These are phyloP conservation scores for Clarias laeviceps DNA, from an alignment of 2,797 vertebrate genomes.

Conservation along the genomic window DNA sequence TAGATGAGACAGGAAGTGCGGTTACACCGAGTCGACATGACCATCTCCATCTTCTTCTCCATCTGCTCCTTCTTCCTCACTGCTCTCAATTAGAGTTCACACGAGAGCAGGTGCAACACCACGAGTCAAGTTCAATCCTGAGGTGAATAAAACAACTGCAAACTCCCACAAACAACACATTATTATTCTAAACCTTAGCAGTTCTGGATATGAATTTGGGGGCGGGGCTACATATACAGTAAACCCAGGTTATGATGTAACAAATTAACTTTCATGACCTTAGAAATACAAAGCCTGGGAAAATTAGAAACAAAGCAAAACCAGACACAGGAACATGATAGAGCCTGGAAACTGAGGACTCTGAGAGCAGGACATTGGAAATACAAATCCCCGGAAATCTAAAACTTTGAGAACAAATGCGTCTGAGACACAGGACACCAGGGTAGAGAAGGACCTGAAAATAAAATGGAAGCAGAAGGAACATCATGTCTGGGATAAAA, in stretches of 20 bases:
- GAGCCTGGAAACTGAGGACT: background rate
- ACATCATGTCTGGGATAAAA: background rate
- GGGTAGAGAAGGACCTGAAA: background rate
- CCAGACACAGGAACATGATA: background rate
- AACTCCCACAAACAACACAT: background rate
- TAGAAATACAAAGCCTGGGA: background rate
- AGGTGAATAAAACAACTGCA: background rate
- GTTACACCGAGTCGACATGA: constrained; percentile 15
- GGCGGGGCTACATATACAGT: background rate
- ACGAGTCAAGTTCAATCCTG: background rate
- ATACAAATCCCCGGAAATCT: background rate
- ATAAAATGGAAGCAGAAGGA: background rate
- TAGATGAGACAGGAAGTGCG: constrained; percentile 22
- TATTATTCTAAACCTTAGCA: background rate
- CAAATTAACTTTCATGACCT: background rate
- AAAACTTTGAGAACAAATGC: background rate
- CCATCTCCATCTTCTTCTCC: constrained; percentile 40
- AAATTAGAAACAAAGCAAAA: background rate
- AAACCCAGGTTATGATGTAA: background rate
- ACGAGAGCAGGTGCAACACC: constrained; percentile 4
- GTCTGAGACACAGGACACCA: background rate
- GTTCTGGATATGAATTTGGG: background rate
- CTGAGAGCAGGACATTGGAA: background rate
- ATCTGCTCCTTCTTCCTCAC: constrained; percentile 24
- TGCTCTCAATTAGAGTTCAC: constrained; percentile 1